Evolutionary conservation across 2,113 vertebrate genomes (phyloP), one percentile per base, ranked within the genome.

Genomic region (Gymnorhina tibicen): DNA sequence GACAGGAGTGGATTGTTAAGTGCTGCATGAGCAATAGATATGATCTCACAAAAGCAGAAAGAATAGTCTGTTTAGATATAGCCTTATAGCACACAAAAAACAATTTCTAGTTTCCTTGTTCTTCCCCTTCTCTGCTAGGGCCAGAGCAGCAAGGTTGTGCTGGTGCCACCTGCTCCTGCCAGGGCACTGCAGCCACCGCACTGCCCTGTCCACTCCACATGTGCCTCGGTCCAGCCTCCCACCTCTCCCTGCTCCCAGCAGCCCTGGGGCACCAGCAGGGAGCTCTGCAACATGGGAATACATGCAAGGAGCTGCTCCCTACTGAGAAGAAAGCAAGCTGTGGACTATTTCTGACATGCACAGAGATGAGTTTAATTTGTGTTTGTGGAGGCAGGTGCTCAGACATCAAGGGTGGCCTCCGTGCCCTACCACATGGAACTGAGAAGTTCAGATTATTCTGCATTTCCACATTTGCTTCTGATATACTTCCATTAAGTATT

Each of bases 141-240:
- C 41, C 50, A 41, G 42, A 46, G n/a, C 16, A 76, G 47, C 13
- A 7, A 55, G 35, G 62, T 0, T 21, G 8, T 17, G 33, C 4
- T 7, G 44, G 46, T 52, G 33, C 6, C 68, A 2, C 10, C n/a
- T 13, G 28, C n/a, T 15, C 33, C 33, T 41, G 22, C n/a, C 72
- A 11, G 3, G 12, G 68, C 64, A 33, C 47, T 0, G 0, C 7
- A 19, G 27, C 13, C 63, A 4, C 26, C 4, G 11, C 8, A 3
- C 53, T 30, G 55, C 44, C 9, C 35, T 30, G 9, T 20, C n/a
- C 35, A 16, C 16, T 19, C 53, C 32, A 3, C 4, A 0, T 1
- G 15, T 3, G 4, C 1, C 58, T 26, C 1, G 3, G 5, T 6
- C 30, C 72, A 44, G 33, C 47, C 58, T 53, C 56, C 19, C 16